phyloP scores from a whole-genome alignment of 2,888 invertebrate species.

The Clunio marinus region DNA sequence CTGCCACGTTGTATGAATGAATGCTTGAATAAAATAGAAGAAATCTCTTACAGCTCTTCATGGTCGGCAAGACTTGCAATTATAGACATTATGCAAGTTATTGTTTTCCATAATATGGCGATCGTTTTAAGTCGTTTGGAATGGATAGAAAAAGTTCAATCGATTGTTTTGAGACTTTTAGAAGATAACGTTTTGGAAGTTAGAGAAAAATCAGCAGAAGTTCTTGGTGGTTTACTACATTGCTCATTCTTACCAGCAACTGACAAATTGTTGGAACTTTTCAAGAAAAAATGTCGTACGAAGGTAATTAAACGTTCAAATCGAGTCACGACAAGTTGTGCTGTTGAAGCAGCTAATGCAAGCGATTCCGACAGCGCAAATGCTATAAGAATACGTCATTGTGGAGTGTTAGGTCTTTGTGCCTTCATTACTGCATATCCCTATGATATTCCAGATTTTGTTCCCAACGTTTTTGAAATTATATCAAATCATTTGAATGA shows the following conservation, averaged over 20 bases:
- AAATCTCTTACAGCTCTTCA: constrained; percentile 49
- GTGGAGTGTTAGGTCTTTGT: constrained; percentile 83
- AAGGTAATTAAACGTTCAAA: constrained; percentile 40
- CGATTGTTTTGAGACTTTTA: constrained; percentile 63
- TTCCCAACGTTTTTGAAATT: constrained; percentile 73
- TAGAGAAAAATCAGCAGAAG: constrained; percentile 73
- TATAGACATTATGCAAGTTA: constrained; percentile 65
- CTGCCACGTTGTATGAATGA: constrained; percentile 43
- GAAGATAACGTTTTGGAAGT: constrained; percentile 74
- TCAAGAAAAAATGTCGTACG: constrained; percentile 43
- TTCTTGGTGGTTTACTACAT: constrained; percentile 81
- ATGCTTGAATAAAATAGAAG: constrained; percentile 41
- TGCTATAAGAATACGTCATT: constrained; percentile 62
- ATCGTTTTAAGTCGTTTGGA: constrained; percentile 53
- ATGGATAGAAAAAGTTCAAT: constrained; percentile 58
- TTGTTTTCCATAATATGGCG: constrained; percentile 69
- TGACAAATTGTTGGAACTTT: constrained; percentile 41
- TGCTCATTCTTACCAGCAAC: constrained; percentile 53
- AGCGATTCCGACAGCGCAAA: constrained; percentile 40
- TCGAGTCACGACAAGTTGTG: constrained; percentile 38
- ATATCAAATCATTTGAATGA: constrained; percentile 78
- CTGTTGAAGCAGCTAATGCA: constrained; percentile 35
- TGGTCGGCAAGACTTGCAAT: constrained; percentile 67
- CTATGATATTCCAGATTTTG: constrained; percentile 73
- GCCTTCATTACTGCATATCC: constrained; percentile 84